Percentiles rank a stretch among this genome's conserved stretches.
These are phyloP conservation scores for Oegoconia quadripuncta DNA, from an alignment of 2,888 invertebrate genomes.

Conservation along the genomic window DNA sequence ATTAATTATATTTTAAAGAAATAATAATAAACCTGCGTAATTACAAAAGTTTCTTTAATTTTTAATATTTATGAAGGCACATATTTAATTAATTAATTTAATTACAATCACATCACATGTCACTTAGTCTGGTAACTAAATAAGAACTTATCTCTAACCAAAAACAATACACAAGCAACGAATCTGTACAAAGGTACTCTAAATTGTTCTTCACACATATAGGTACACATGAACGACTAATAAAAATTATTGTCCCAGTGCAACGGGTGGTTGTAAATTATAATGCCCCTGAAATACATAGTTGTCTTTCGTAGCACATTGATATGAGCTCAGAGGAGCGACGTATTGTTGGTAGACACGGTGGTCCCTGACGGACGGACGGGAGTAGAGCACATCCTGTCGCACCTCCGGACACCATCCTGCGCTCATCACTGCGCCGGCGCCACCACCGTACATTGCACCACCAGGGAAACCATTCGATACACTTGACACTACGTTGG, in stretches of 20 bases:
- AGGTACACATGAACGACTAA: constrained; percentile 5
- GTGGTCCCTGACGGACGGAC: constrained; percentile 49
- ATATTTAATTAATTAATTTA: background rate
- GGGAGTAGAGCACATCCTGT: constrained; percentile 54
- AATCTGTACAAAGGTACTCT: constrained; percentile 6
- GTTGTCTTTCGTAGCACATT: constrained; percentile 70
- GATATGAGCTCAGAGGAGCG: constrained; percentile 54
- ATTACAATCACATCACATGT: constrained; percentile 35
- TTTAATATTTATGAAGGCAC: constrained; percentile 18
- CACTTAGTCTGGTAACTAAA: constrained; percentile 48
- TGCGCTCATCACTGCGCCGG: constrained; percentile 40
- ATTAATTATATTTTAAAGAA: background rate
- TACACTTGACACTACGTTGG: constrained; percentile 41
- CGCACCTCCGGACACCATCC: constrained; percentile 63
- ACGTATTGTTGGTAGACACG: constrained; percentile 66
- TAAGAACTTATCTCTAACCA: constrained; percentile 17
- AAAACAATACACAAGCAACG: constrained; percentile 6
- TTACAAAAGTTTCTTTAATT: background rate
- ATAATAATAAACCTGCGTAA: constrained; percentile 1
- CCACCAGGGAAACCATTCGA: constrained; percentile 42
- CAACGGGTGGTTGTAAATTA: constrained; percentile 66
- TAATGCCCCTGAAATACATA: constrained; percentile 75
- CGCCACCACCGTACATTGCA: constrained; percentile 42
- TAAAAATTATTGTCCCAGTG: constrained; percentile 57
- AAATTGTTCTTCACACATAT: constrained; percentile 19